Base-by-base conservation (phyloP, 37 sponge, comb jelly and placozoan species). In the Beroe ovata region DNA sequence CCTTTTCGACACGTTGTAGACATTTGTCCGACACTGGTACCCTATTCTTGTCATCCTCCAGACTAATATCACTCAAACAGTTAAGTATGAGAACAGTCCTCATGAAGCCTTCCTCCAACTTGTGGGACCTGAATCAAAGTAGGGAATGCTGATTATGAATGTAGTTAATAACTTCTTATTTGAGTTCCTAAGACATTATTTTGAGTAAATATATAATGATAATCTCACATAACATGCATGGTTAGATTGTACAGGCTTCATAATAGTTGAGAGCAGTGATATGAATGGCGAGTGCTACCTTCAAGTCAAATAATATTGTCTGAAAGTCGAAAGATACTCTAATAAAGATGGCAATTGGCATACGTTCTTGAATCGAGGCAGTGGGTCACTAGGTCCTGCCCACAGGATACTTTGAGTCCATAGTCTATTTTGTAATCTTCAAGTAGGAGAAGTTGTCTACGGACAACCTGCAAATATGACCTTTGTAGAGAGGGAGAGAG, bases 341-440 rank as follows among this genome's bases (percentile, higher is more conserved):
- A n/a, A n/a, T n/a, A n/a, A n/a, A n/a, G n/a, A n/a, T n/a, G n/a
- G n/a, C n/a, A n/a, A n/a, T n/a, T n/a, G n/a, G n/a, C n/a, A n/a
- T n/a, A 66, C 69, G 69, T 66, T 66, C 16, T 66, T 25, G 23
- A 2, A 41, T 37, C 84, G 22, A 77, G 4, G 28, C 84, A 77
- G 47, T 77, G 84, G 4, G 84, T 77, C 1, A 77, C 84, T 42
- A 77, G 84, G 2, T 77, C 84, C n/a, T 42, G 28, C 8, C 84
- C 84, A 77, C 84, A 77, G 28, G 54, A 42, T 25, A 8, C 22
- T 23, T 25, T 77, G 26, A 77, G 84, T 19, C 28, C 54, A 29
- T 77, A 77, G 33, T 77, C 84, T 0, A 77, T 39, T 54, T 77
- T 77, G 47, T 40, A 77, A 20, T 77, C 84, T 3, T 42, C 54